phyloP scores from a whole-genome alignment of 2,113 vertebrate genomes.

The Apaloderma vittatum region DNA sequence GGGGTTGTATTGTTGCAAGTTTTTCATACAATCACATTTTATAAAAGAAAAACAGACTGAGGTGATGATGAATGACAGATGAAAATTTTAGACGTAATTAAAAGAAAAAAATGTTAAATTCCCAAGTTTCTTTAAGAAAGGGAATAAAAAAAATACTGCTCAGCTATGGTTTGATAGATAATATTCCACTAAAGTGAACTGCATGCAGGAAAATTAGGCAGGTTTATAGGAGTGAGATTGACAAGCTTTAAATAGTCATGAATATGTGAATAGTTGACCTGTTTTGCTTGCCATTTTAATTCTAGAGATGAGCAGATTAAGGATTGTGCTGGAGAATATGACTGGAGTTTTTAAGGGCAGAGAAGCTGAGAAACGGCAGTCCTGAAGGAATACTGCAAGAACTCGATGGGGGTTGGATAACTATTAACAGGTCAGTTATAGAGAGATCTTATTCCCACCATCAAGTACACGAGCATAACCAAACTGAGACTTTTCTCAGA shows the following conservation, averaged over 20 bases:
- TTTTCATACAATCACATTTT: slow-evolving; percentile 51
- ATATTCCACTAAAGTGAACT: neutral
- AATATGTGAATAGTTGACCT: slow-evolving; percentile 19
- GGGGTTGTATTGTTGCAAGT: slow-evolving; percentile 16
- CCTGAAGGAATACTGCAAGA: neutral
- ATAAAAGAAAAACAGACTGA: slow-evolving; percentile 42
- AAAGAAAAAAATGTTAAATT: slow-evolving; percentile 41
- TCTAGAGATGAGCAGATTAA: neutral
- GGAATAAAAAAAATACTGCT: neutral
- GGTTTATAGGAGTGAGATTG: neutral
- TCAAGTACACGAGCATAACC: neutral
- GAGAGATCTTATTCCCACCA: neutral
- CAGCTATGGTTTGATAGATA: neutral
- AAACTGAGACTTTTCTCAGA: neutral
- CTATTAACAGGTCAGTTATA: neutral
- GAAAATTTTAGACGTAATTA: slow-evolving; percentile 67
- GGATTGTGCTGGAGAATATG: neutral
- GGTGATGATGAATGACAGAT: slow-evolving; percentile 60
- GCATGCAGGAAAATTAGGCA: neutral
- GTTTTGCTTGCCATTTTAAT: slow-evolving; percentile 1
- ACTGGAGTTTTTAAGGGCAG: neutral
- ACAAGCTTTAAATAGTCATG: slow-evolving; percentile 4
- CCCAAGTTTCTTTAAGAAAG: slow-evolving; percentile 14
- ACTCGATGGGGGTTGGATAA: neutral
- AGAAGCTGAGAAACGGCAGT: neutral